phyloP scores from a whole-genome alignment of 2,113 vertebrate genomes.

The Isichthys henryi region DNA sequence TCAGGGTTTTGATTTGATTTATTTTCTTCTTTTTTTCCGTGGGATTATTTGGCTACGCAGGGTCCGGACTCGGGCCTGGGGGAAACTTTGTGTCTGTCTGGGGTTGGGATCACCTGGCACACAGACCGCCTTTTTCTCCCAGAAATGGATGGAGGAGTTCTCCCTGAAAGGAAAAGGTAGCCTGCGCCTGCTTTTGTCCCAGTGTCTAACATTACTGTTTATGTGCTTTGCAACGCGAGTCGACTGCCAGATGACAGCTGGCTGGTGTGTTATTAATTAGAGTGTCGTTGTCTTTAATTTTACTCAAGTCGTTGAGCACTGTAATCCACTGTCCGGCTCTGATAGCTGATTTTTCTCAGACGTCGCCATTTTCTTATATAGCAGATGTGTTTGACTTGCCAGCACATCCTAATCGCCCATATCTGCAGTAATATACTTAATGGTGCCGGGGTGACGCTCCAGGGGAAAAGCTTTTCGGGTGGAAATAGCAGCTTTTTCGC shows the following conservation, averaged over 20 bases:
- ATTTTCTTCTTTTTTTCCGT: neutral
- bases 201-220: neutral
- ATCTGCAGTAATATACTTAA: neutral
- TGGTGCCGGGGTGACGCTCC: neutral
- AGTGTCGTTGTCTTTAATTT: neutral
- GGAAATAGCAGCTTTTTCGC: neutral
- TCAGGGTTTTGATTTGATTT: neutral
- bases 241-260: neutral
- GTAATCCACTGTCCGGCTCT: neutral
- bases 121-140: neutral
- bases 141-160: constrained; percentile 9
- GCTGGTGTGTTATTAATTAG: neutral
- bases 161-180: constrained; percentile 15
- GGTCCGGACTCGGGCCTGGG: neutral
- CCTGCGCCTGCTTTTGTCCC: neutral
- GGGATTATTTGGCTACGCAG: neutral
- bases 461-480: neutral
- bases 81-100: neutral
- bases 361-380: neutral
- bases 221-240: neutral
- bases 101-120: neutral
- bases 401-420: neutral
- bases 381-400: neutral
- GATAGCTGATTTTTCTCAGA: neutral
- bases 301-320: neutral